phyloP scores from a whole-genome alignment of 2,113 vertebrate genomes.

The Pheucticus melanocephalus region DNA sequence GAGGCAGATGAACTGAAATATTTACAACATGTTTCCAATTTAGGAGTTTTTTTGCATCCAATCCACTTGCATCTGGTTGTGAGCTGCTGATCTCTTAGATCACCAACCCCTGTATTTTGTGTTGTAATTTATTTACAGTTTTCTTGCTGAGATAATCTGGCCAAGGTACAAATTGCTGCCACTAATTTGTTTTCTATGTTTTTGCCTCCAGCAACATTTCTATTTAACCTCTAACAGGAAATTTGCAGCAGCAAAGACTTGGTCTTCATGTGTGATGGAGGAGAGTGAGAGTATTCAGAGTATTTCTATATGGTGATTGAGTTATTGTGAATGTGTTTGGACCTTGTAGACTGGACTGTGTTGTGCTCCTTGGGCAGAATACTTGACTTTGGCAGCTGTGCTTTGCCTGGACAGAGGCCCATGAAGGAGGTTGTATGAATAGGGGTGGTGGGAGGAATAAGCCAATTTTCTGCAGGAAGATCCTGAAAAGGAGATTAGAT shows the following conservation, averaged over 20 bases:
- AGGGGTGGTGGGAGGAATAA: background rate
- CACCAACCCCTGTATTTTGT: background rate
- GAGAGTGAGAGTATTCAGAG: background rate
- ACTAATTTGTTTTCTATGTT: background rate
- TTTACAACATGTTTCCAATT: background rate
- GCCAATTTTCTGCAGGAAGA: background rate
- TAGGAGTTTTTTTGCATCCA: background rate
- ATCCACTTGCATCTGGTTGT: background rate
- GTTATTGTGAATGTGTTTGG: background rate
- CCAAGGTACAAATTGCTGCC: background rate
- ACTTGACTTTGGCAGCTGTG: background rate
- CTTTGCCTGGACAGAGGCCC: background rate
- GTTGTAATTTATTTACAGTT: background rate
- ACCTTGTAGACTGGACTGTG: background rate
- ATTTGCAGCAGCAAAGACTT: background rate
- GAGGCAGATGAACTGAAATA: background rate
- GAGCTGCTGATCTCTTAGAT: background rate
- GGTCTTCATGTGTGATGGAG: background rate
- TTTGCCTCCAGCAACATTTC: background rate
- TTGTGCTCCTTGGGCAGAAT: background rate
- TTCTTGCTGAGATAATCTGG: constrained; percentile 15
- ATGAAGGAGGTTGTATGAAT: background rate
- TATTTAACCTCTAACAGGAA: background rate
- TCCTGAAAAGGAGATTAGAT: background rate
- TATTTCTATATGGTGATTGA: background rate